phyloP scores from a whole-genome alignment of 2,888 invertebrate genomes.

The Bombylius major region DNA sequence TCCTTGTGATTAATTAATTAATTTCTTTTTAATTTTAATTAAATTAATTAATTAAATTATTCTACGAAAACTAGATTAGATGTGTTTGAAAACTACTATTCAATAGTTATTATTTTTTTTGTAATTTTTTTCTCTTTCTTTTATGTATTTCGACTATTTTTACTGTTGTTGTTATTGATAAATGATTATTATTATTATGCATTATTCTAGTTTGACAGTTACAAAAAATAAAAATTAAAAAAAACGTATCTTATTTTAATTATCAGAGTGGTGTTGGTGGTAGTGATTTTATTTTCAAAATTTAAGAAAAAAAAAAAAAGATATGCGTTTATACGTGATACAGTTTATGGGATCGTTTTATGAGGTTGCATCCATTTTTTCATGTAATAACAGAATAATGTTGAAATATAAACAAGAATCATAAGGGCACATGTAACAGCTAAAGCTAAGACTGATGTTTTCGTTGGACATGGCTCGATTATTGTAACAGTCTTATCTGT shows the following conservation, averaged over 20 bases:
- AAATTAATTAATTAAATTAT: no score
- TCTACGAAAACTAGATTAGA: no score
- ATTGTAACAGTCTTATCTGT: conserved; percentile 82
- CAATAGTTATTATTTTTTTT: no score
- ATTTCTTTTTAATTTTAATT: no score
- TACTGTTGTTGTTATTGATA: no score
- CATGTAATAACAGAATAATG: conserved; percentile 86
- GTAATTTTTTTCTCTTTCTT: no score
- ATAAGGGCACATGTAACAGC: conserved; percentile 85
- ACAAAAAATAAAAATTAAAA: background rate
- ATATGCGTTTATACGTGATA: no score
- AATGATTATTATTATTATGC: no score
- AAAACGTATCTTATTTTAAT: background rate
- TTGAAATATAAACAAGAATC: conserved; percentile 79
- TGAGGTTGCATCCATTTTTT: conserved; percentile 80
- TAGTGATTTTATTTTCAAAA: background rate
- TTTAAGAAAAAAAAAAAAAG: background rate
- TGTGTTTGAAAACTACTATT: no score
- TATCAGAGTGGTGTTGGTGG: conserved; percentile 11
- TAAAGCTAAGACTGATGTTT: conserved; percentile 78
- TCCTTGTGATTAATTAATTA: no score
- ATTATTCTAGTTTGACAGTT: no score
- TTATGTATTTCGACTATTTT: no score
- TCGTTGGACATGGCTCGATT: conserved; percentile 82
- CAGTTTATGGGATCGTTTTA: conserved; percentile 57